Evolutionary conservation across 1,140 invertebrate genomes (phyloP).

Genomic region (Campoletis sonorensis): DNA sequence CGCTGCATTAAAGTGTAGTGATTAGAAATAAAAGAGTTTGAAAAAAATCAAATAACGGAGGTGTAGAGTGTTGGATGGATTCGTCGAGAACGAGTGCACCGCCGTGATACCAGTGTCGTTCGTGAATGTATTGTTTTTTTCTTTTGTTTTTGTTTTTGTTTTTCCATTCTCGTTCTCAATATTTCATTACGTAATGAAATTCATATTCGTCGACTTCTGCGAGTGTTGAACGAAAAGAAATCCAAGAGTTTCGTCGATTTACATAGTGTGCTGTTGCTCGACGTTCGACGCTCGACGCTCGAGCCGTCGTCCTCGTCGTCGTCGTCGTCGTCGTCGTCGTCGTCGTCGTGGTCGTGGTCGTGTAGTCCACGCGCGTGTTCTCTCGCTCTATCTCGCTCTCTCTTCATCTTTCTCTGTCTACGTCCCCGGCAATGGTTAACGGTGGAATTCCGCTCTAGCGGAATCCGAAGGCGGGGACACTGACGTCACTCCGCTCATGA

Average conservation of each 20-base stretch:
- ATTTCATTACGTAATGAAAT: no score
- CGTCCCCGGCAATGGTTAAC: conserved; percentile 71
- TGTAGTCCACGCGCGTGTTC: background rate
- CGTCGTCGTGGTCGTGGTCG: background rate
- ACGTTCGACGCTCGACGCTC: background rate
- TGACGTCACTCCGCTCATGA: conserved; percentile 86
- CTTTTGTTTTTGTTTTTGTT: no score
- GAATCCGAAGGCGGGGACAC: conserved; percentile 81
- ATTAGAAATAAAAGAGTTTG: no score
- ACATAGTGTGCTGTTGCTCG: background rate
- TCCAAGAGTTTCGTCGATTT: background rate
- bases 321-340: background rate
- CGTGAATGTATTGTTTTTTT: background rate
- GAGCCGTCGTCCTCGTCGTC: background rate
- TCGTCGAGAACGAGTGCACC: background rate
- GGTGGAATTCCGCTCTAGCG: conserved; percentile 85
- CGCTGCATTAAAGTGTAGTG: background rate
- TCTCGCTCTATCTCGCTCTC: background rate
- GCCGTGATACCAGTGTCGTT: background rate
- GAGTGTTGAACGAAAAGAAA: background rate
- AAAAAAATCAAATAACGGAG: background rate
- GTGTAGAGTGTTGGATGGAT: background rate
- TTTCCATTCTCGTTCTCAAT: background rate
- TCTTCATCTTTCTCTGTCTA: conserved; percentile 37
- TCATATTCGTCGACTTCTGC: background rate